Conservation (phyloP, 2,888 invertebrate genomes). For the Epistrophe eligans region DNA sequence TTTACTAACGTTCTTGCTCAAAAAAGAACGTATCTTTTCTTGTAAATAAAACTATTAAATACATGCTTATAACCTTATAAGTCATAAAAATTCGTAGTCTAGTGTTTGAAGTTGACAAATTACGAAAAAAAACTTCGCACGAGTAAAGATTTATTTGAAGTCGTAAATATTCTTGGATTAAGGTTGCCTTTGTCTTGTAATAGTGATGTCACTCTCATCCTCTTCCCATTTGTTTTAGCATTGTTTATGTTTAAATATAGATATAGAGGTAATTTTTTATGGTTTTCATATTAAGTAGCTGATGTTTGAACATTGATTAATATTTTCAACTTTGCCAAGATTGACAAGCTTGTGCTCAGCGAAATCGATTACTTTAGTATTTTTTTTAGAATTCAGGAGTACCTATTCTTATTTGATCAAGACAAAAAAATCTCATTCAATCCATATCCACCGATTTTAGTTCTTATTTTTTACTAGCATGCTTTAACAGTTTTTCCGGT, state of each 20-base stretch:
- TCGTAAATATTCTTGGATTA: conserved; percentile 66
- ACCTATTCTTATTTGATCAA: no score
- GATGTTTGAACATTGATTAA: neutral
- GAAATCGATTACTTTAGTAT: neutral
- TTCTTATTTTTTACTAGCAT: no score
- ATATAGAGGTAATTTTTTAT: neutral
- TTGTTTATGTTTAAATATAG: neutral
- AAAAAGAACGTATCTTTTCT: no score
- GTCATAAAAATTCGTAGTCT: neutral
- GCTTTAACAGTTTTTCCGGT: no score
- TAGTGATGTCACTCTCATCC: conserved; percentile 2
- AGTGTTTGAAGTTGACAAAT: conserved; percentile 53
- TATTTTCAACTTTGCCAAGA: neutral
- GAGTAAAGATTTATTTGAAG: conserved; percentile 52
- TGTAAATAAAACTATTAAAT: no score
- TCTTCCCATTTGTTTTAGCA: neutral
- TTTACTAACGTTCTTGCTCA: no score
- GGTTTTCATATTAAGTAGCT: neutral
- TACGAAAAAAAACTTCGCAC: conserved; percentile 44
- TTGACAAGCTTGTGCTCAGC: neutral
- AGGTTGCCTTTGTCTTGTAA: conserved; percentile 36
- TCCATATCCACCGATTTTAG: no score
- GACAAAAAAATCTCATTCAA: no score
- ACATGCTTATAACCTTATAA: no score
- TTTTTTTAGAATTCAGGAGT: neutral